Conservation (phyloP, 2,797 vertebrate species). For the Pteronotus mesoamericanus region DNA sequence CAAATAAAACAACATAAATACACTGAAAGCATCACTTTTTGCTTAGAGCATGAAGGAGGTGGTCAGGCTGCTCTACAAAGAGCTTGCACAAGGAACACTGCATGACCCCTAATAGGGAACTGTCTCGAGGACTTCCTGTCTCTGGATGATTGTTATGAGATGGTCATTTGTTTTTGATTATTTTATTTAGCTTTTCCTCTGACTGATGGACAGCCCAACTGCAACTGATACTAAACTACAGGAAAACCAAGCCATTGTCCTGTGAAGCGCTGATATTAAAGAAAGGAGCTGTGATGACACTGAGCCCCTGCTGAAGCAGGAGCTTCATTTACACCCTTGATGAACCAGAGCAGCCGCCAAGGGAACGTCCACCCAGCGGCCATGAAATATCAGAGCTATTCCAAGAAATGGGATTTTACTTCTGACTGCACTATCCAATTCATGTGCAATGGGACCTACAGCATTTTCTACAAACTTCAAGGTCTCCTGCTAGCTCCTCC, state of each 20-base stretch:
- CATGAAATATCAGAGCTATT: conserved; percentile 67
- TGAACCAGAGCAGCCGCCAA: conserved; percentile 79
- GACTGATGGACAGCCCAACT: background rate
- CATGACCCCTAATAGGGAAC: conserved; percentile 4
- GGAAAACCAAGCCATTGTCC: conserved; percentile 43
- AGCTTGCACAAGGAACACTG: background rate
- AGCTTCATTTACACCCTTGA: conserved; percentile 77
- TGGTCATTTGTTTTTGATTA: background rate
- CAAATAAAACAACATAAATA: background rate
- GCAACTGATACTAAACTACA: conserved; percentile 37
- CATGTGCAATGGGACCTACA: conserved; percentile 39
- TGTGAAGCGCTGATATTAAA: conserved; percentile 58
- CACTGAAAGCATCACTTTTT: background rate
- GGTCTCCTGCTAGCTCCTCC: background rate
- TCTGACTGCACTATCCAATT: conserved; percentile 67
- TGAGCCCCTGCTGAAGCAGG: conserved; percentile 54
- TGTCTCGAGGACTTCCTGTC: background rate
- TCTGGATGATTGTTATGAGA: background rate
- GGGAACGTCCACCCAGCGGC: conserved; percentile 75
- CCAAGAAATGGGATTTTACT: conserved; percentile 72
- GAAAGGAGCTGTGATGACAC: conserved; percentile 48
- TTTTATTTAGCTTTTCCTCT: conserved; percentile 29
- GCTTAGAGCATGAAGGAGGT: background rate
- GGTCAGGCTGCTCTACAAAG: background rate
- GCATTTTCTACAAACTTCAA: conserved; percentile 45